Evolutionary conservation across 2,888 invertebrate species (phyloP).

Genomic region (Anorthoa munda): DNA sequence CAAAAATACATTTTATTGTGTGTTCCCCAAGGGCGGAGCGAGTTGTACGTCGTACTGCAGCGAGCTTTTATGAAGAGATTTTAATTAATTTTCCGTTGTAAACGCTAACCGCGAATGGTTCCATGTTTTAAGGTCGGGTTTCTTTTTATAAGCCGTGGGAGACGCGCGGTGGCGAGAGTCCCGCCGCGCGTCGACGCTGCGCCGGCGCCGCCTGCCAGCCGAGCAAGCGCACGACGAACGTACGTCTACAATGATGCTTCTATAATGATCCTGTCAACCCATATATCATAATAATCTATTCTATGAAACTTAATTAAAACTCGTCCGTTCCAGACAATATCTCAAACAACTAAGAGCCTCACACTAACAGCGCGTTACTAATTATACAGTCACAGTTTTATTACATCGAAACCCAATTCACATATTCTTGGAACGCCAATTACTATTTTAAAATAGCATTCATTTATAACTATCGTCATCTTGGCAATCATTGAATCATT

Average conservation of each 20-base stretch:
- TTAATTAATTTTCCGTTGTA: constrained; percentile 83
- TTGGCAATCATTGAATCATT: constrained; percentile 38
- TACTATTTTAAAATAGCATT: constrained; percentile 43
- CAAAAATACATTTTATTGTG: constrained; percentile 89
- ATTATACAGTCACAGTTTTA: constrained; percentile 41
- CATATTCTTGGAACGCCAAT: constrained; percentile 31
- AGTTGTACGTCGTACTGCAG: constrained; percentile 65
- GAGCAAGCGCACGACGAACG: neutral
- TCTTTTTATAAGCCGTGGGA: constrained; percentile 68
- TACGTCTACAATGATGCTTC: constrained; percentile 5
- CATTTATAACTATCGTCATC: constrained; percentile 43
- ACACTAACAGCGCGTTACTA: neutral
- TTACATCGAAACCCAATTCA: constrained; percentile 33
- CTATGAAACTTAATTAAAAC: constrained; percentile 12
- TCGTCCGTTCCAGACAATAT: neutral
- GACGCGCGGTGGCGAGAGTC: constrained; percentile 22
- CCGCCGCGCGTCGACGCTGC: neutral
- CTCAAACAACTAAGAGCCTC: neutral
- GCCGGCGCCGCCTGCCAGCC: neutral
- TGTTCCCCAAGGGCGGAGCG: constrained; percentile 85
- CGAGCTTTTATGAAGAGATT: constrained; percentile 80
- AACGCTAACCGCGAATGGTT: constrained; percentile 80
- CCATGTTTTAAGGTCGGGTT: constrained; percentile 66
- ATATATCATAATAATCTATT: neutral
- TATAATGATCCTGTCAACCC: constrained; percentile 7